phyloP scores from a whole-genome alignment of 2,113 vertebrate genomes.

The Albula goreensis region DNA sequence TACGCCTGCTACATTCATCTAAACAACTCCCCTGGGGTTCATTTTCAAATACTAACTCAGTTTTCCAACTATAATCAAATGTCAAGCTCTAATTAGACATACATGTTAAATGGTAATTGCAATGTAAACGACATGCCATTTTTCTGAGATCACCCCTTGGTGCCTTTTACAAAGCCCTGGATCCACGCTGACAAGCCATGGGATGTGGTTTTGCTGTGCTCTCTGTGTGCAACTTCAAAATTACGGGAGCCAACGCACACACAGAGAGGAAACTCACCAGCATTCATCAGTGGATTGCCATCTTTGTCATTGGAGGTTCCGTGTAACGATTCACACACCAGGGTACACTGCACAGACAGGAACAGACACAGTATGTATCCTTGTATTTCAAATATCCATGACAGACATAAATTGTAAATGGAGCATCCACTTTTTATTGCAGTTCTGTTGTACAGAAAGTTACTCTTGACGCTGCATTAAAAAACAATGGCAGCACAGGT shows the following conservation, averaged over 20 bases:
- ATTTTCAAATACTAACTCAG: background rate
- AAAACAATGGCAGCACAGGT: background rate
- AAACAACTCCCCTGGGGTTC: background rate
- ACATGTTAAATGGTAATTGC: background rate
- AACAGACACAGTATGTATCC: background rate
- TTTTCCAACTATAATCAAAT: background rate
- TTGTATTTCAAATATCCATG: background rate
- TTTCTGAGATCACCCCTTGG: background rate
- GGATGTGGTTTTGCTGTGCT: too few relatives aligned
- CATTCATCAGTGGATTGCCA: slow-evolving; percentile 79
- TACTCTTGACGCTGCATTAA: background rate
- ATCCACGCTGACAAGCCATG: background rate
- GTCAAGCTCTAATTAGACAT: background rate
- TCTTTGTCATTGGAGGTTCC: slow-evolving; percentile 74
- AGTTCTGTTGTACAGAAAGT: background rate
- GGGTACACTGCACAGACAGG: slow-evolving; percentile 74
- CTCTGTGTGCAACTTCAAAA: slow-evolving; percentile 6
- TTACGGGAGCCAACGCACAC: background rate
- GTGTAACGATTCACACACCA: slow-evolving; percentile 81
- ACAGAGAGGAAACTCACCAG: slow-evolving; percentile 70
- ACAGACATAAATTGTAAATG: background rate
- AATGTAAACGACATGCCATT: background rate
- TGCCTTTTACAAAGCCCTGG: background rate
- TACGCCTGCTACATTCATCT: background rate
- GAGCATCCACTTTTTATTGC: background rate